Conservation (phyloP, 23 tunicate genomes). For the Pegea sp. region DNA sequence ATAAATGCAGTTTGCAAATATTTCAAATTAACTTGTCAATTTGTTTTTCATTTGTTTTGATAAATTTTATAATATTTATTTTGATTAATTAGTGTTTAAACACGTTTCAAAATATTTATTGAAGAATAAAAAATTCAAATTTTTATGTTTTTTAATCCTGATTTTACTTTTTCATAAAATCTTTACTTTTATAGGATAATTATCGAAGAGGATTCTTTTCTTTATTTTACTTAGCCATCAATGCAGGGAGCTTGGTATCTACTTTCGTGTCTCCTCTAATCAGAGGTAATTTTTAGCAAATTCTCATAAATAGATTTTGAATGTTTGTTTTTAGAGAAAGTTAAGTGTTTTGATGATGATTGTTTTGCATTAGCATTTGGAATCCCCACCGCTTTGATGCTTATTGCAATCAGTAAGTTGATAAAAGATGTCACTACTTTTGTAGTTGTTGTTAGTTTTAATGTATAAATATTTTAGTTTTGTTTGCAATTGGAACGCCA, state of each 20-base stretch:
- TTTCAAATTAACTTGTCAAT: too few species aligned
- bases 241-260: slow-evolving; percentile 94
- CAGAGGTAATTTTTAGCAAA: slow-evolving; percentile 51
- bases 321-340: slow-evolving; percentile 32
- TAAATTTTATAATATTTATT: too few species aligned
- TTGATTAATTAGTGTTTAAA: too few species aligned
- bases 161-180: neutral
- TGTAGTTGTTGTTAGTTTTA: neutral
- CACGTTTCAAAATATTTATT: too few species aligned
- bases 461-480: slow-evolving; percentile 11
- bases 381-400: slow-evolving; percentile 89
- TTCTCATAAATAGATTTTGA: neutral
- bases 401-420: slow-evolving; percentile 81
- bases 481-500: slow-evolving; percentile 49
- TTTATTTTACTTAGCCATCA: slow-evolving; percentile 93
- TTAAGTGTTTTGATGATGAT: slow-evolving; percentile 73
- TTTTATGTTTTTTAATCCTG: too few species aligned
- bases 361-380: slow-evolving; percentile 97
- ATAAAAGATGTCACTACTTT: neutral
- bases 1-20: too few species aligned
- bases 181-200: slow-evolving; percentile 33
- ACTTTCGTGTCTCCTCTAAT: slow-evolving; percentile 92
- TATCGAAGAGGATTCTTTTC: slow-evolving; percentile 80
- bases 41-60: too few species aligned
- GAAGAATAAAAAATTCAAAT: neutral